Conservation (phyloP, 2,113 vertebrate species). For the Sclerurus mexicanus region DNA sequence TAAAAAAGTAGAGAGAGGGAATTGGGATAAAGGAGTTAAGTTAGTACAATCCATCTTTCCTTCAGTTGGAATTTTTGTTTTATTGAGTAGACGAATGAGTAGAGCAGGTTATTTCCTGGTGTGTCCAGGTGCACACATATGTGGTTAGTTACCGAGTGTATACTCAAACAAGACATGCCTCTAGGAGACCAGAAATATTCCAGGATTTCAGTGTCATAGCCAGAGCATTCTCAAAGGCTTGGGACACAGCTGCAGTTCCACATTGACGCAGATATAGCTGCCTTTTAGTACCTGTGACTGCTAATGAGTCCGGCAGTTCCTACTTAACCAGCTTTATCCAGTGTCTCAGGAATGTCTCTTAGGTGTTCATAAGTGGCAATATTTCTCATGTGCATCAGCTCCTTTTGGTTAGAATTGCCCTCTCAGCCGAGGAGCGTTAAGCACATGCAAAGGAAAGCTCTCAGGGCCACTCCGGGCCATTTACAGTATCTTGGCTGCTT, state of each 20-base stretch:
- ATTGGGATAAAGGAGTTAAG: background rate
- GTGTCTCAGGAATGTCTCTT: background rate
- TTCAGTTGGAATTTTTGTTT: background rate
- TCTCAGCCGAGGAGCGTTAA: background rate
- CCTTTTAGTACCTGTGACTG: background rate
- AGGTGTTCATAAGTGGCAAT: background rate
- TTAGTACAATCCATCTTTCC: background rate
- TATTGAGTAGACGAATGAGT: background rate
- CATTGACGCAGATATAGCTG: background rate
- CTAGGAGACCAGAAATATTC: background rate
- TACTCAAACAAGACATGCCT: background rate
- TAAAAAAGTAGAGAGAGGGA: background rate
- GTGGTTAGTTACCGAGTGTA: background rate
- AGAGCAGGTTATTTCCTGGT: background rate
- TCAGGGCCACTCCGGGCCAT: background rate
- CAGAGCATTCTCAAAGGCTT: background rate
- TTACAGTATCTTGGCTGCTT: background rate
- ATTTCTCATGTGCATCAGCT: background rate
- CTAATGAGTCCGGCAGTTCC: background rate
- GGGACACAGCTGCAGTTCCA: background rate
- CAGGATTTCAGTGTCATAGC: background rate
- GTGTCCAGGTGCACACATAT: rapidly evolving
- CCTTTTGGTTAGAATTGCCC: background rate
- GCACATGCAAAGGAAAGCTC: background rate
- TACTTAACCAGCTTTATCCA: background rate